Conservation (phyloP, 2,888 invertebrate genomes). For the Andrena minutula region DNA sequence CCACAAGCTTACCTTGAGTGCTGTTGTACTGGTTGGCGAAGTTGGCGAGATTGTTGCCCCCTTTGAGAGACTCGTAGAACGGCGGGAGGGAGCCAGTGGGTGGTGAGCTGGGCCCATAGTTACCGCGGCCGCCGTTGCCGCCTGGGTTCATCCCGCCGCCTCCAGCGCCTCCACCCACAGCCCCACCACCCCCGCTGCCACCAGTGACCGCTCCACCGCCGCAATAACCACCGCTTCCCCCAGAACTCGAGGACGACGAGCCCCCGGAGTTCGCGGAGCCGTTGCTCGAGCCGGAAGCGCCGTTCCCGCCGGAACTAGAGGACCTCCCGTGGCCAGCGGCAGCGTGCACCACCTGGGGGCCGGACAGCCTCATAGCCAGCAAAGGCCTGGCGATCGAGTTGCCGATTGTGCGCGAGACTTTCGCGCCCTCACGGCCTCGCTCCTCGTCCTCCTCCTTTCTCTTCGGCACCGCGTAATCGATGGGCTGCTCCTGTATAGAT, state of each 20-base stretch:
- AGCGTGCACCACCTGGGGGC: conserved; percentile 79
- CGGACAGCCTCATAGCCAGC: conserved; percentile 81
- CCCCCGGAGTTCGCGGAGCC: conserved; percentile 78
- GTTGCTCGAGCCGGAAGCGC: conserved; percentile 76
- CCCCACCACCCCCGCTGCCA: conserved; percentile 86
- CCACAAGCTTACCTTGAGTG: conserved; percentile 76
- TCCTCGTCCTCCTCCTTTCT: conserved; percentile 89
- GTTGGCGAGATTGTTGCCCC: conserved; percentile 90
- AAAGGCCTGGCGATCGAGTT: conserved; percentile 83
- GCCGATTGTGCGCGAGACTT: conserved; percentile 79
- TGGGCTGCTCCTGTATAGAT: conserved; percentile 91
- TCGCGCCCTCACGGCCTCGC: conserved; percentile 86
- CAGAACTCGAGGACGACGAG: conserved; percentile 69
- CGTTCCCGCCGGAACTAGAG: conserved; percentile 86
- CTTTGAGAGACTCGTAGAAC: conserved; percentile 94
- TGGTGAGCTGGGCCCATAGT: conserved; percentile 95
- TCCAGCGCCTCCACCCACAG: conserved; percentile 87
- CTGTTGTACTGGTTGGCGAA: conserved; percentile 89
- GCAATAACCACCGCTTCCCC: conserved; percentile 84
- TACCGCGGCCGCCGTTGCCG: conserved; percentile 91
- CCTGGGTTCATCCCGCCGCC: conserved; percentile 92
- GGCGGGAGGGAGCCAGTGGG: conserved; percentile 95
- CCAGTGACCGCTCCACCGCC: conserved; percentile 86
- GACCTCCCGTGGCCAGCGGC: conserved; percentile 91
- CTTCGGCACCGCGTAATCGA: conserved; percentile 95